Evolutionary conservation across 2,888 invertebrate genomes (phyloP), one percentile per base, ranked within the genome.

Genomic region (Hemistola chrysoprasaria): DNA sequence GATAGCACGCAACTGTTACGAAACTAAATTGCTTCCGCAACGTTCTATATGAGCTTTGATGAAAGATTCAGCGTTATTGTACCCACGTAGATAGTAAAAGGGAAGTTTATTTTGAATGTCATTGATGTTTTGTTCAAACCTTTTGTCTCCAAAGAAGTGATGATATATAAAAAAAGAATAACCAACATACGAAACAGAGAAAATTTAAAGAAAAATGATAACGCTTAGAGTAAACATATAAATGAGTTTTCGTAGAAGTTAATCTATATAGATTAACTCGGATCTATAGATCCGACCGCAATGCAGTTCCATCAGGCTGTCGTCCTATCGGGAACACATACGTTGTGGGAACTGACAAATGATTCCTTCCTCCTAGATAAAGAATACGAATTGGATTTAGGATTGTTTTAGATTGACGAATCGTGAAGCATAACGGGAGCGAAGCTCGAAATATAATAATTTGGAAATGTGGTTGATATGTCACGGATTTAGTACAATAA

Each of bases 11-110:
- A 57, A 65, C 62, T 58, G 65, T 67, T 70, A 61, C 65, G 61
- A 61, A 71, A 68, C 59, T 48, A 71, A 72, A 76, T 74, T 74
- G 65, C 71, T 73, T 72, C 66, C 66, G 59, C 59, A 54, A 53
- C 53, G 56, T 45, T 56, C 57, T 45, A 55, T 48, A 50, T 57
- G 59, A 56, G 57, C 54, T 63, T 64, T 63, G 62, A 70, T 65
- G 64, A 65, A 62, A 57, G 52, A 59, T 62, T 55, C 53, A 59
- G 56, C 53, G 55, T 45, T 40, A 47, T 42, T 35, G 49, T 47
- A 31, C 50, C 48, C 50, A 46, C 47, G 46, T 45, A 52, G 48
- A 52, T 54, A 56, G 51, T 55, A 49, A 45, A 56, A 56, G 47
- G 43, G 38, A 37, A 41, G 42, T 42, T 41, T 50, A 44, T 53